Evolutionary conservation across 2,888 invertebrate species (phyloP).

Genomic region (Phania funesta): DNA sequence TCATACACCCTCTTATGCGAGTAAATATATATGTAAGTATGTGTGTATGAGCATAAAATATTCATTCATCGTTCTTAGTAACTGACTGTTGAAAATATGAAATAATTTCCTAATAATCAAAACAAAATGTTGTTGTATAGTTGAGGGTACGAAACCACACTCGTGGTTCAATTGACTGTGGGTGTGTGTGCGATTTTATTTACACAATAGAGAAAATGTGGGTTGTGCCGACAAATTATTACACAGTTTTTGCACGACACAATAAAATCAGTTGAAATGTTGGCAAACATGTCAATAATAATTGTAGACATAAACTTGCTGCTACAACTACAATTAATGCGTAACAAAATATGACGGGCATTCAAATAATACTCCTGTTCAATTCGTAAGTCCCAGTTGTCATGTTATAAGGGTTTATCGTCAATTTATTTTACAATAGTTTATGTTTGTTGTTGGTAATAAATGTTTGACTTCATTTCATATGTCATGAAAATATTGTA

Average conservation of each 20-base stretch:
- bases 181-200: slow-evolving; percentile 38
- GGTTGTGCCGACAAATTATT: slow-evolving; percentile 55
- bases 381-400: too few relatives aligned
- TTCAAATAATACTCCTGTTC: too few relatives aligned
- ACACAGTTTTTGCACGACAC: slow-evolving; percentile 66
- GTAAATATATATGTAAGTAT: not conserved
- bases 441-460: too few relatives aligned
- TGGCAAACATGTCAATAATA: slow-evolving; percentile 80
- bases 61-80: not conserved
- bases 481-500: too few relatives aligned
- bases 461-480: too few relatives aligned
- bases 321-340: not conserved
- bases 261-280: slow-evolving; percentile 80
- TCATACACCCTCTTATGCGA: not conserved
- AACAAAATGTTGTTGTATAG: too few relatives aligned
- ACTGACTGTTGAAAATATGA: not conserved
- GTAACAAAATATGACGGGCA: not conserved
- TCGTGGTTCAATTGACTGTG: not conserved
- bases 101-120: not conserved
- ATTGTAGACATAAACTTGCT: slow-evolving; percentile 71
- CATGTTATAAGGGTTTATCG: too few relatives aligned
- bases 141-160: not conserved
- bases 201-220: slow-evolving; percentile 18
- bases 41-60: not conserved
- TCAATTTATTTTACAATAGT: too few relatives aligned